These are phyloP conservation scores for Dendrolimus punctatus DNA, from an alignment of 1,140 invertebrate species.

Conservation along the genomic window DNA sequence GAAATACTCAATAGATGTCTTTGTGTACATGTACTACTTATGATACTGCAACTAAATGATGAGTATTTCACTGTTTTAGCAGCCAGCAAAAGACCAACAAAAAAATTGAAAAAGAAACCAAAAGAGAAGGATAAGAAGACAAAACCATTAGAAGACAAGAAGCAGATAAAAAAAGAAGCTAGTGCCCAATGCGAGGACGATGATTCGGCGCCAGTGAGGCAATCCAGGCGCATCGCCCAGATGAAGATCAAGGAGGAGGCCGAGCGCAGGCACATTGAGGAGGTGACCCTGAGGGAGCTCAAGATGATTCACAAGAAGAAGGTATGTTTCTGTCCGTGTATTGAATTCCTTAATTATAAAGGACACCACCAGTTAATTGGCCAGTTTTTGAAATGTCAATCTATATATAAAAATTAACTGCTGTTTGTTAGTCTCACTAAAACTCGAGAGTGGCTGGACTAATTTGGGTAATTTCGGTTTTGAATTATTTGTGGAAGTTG, in stretches of 20 bases:
- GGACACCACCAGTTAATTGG: no score
- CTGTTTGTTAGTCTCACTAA: no score
- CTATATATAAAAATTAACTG: no score
- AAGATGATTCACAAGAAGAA: slow-evolving; percentile 77
- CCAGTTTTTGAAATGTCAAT: no score
- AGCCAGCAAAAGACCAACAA: slow-evolving; percentile 48
- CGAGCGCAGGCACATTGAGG: slow-evolving; percentile 80
- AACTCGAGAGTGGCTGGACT: no score
- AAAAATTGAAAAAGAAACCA: slow-evolving; percentile 43
- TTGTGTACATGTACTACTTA: no score
- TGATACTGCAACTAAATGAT: no score
- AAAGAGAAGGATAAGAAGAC: slow-evolving; percentile 31
- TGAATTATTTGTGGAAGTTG: no score
- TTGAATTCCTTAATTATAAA: no score
- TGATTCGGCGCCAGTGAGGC: slow-evolving; percentile 75
- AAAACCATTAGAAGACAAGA: slow-evolving; percentile 6
- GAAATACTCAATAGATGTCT: not conserved
- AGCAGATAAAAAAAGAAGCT: slow-evolving; percentile 13
- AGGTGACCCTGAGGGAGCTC: slow-evolving; percentile 75
- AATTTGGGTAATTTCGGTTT: no score
- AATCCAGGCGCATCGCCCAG: slow-evolving; percentile 87
- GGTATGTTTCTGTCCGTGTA: slow-evolving; percentile 27
- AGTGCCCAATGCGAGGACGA: slow-evolving; percentile 19
- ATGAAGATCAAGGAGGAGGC: slow-evolving; percentile 89
- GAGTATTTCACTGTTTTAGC: slow-evolving; percentile 16